Evolutionary conservation across 2,113 vertebrate species (phyloP).

Genomic region (Neomonachus schauinslandi): DNA sequence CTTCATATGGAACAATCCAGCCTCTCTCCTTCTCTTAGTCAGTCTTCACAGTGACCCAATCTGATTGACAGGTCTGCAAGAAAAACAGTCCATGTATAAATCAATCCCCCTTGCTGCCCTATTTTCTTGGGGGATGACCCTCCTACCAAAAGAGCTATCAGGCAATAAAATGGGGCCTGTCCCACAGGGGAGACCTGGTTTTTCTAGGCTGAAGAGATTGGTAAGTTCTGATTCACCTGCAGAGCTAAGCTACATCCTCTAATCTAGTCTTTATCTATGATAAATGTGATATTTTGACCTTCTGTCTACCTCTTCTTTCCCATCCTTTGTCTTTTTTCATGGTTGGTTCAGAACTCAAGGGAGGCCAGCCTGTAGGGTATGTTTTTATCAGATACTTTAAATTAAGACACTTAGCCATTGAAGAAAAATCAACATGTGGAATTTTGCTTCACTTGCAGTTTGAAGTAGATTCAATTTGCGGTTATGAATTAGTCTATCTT

Average conservation of each 20-base stretch:
- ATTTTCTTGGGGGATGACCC: neutral
- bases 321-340: neutral
- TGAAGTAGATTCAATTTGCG: neutral
- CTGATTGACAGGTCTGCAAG: neutral
- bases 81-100: neutral
- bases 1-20: neutral
- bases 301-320: neutral
- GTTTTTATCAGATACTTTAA: neutral
- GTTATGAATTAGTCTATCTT: constrained; percentile 14
- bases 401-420: neutral
- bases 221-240: neutral
- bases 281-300: neutral
- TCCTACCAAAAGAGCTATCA: neutral
- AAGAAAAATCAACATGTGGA: constrained; percentile 27
- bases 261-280: neutral
- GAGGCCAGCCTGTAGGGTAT: neutral
- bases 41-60: neutral
- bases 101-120: neutral
- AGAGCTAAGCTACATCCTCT: neutral
- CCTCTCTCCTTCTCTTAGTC: neutral
- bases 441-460: constrained; percentile 22
- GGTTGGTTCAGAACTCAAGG: neutral
- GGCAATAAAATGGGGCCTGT: neutral
- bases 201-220: neutral
- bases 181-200: neutral